A percentile compares a stretch with the other conserved stretches of the same genome.
Conservation (phyloP, 2,113 vertebrate genomes). For the Bathybates hornii region DNA sequence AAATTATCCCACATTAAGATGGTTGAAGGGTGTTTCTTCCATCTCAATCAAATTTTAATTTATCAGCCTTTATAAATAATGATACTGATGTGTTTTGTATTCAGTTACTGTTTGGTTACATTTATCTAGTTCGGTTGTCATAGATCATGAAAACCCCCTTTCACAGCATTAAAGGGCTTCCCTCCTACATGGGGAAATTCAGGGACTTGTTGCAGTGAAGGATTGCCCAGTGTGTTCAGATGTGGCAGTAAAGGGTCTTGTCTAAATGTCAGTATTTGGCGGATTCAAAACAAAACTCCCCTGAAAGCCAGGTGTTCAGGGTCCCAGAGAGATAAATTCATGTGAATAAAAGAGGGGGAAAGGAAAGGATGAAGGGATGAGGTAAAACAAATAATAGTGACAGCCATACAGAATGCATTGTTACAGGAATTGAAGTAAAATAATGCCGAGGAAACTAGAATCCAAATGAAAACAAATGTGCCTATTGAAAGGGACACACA, state of each 20-base stretch:
- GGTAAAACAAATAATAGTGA: background rate
- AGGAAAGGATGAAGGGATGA: background rate
- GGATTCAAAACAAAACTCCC: background rate
- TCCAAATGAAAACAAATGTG: constrained; percentile 72
- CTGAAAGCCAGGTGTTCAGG: background rate
- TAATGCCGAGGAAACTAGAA: constrained; percentile 50
- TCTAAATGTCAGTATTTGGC: background rate
- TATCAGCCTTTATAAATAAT: background rate
- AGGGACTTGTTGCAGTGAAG: background rate
- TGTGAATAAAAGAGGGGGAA: background rate
- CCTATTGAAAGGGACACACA: constrained; percentile 24
- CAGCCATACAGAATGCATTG: background rate
- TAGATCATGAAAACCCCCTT: background rate
- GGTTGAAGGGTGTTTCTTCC: background rate
- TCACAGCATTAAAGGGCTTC: background rate
- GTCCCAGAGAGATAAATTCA: background rate
- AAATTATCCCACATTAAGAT: background rate
- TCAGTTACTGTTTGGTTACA: background rate
- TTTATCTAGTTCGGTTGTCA: background rate
- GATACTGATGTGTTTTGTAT: background rate
- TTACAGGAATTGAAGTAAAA: constrained; percentile 32
- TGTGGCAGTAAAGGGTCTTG: background rate
- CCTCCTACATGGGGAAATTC: background rate
- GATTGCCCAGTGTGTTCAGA: background rate
- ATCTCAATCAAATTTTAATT: background rate